Conservation (phyloP, 1,140 invertebrate species). For the Luehdorfia chinensis region DNA sequence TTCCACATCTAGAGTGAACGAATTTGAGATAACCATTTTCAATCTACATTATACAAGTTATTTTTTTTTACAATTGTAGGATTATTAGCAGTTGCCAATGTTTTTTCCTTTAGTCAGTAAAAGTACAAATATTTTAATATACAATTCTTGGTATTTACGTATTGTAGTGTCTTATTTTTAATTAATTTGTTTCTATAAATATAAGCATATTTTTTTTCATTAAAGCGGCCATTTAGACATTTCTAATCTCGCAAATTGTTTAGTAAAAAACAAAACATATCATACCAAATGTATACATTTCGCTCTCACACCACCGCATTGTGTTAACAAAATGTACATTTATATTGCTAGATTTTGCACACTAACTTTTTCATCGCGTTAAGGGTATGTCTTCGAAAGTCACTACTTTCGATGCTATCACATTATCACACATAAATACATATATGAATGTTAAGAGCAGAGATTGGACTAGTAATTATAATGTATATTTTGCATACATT, state of each 20-base stretch:
- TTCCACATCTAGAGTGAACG: constrained; percentile 77
- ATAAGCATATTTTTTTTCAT: constrained; percentile 71
- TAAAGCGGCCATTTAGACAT: constrained; percentile 63
- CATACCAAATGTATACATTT: constrained; percentile 54
- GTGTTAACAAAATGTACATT: constrained; percentile 28
- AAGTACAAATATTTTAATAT: constrained; percentile 79
- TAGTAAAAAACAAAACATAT: constrained; percentile 73
- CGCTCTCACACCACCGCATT: constrained; percentile 36
- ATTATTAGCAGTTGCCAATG: constrained; percentile 77
- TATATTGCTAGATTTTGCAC: constrained; percentile 18
- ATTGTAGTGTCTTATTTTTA: constrained; percentile 75
- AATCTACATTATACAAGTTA: constrained; percentile 76
- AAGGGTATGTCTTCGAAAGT: neutral
- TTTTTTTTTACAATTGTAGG: constrained; percentile 76
- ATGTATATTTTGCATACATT: constrained; percentile 27
- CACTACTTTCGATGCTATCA: too few relatives aligned
- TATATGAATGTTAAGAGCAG: too few relatives aligned
- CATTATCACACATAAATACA: too few relatives aligned
- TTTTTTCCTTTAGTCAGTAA: constrained; percentile 79
- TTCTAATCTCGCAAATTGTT: constrained; percentile 66
- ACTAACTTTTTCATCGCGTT: neutral
- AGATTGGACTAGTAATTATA: neutral
- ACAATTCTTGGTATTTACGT: constrained; percentile 78
- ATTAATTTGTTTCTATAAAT: constrained; percentile 72
- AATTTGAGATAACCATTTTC: constrained; percentile 75